A percentile compares a stretch with the other conserved stretches of the same genome.
These are phyloP conservation scores for Sitophilus oryzae DNA, from an alignment of 1,140 invertebrate species.

Conservation along the genomic window DNA sequence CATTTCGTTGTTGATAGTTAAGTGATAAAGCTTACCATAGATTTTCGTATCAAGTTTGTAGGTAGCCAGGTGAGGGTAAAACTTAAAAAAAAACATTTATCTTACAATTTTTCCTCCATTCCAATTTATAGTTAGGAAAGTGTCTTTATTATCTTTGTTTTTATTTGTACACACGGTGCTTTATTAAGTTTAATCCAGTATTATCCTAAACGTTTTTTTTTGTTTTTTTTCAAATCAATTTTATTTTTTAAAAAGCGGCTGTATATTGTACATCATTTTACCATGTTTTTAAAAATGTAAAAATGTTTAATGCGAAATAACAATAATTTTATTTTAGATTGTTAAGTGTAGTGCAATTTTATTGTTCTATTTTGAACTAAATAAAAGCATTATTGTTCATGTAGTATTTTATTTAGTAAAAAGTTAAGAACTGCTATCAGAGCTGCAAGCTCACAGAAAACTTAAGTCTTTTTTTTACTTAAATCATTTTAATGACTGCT, in stretches of 20 bases:
- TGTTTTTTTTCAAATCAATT: slow-evolving; percentile 22
- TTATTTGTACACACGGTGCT: slow-evolving; percentile 24
- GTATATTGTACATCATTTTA: slow-evolving; percentile 31
- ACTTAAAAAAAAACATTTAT: slow-evolving; percentile 22
- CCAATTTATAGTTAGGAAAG: slow-evolving; percentile 33
- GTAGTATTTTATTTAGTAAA: too few species aligned
- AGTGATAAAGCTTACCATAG: slow-evolving; percentile 19
- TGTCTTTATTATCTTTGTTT: slow-evolving; percentile 24
- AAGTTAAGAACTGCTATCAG: too few species aligned
- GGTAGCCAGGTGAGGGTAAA: slow-evolving; percentile 30
- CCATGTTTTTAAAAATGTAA: slow-evolving; percentile 26
- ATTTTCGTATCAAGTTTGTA: slow-evolving; percentile 24
- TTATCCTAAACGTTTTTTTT: slow-evolving; percentile 26
- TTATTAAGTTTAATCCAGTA: slow-evolving; percentile 33
- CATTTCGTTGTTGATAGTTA: slow-evolving; percentile 26
- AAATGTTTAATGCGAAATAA: slow-evolving; percentile 29
- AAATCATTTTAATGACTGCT: too few species aligned
- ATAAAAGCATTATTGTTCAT: slow-evolving; percentile 32
- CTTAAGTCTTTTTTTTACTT: too few species aligned
- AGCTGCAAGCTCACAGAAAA: too few species aligned
- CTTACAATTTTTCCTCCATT: slow-evolving; percentile 32
- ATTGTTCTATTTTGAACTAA: slow-evolving; percentile 34
- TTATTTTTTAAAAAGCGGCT: slow-evolving; percentile 22
- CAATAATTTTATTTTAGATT: slow-evolving; percentile 29
- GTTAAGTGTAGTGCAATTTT: slow-evolving; percentile 33